Percentiles rank a stretch among this genome's conserved stretches.
These are phyloP conservation scores for Gryllus longicercus DNA, from an alignment of 2,888 invertebrate species.

Conservation along the genomic window DNA sequence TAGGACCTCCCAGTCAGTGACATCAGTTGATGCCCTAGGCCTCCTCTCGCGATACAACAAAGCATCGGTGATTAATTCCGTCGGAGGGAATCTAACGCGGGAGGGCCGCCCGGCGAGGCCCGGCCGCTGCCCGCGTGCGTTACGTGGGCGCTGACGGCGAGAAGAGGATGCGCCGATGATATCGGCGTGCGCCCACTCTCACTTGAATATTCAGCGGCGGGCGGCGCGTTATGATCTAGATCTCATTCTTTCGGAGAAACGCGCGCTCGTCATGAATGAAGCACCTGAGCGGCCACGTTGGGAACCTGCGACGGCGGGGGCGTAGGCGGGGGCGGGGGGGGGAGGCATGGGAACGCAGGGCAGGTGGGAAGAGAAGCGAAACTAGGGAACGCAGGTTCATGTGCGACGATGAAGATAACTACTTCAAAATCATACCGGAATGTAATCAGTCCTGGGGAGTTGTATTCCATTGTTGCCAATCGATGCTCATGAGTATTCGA, in stretches of 20 bases:
- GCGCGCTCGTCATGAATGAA: constrained; percentile 3
- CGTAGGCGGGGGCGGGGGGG: not conserved
- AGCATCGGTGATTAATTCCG: no score
- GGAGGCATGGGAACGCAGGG: not conserved
- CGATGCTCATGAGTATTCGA: no score
- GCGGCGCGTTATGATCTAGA: not conserved
- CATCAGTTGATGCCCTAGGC: no score
- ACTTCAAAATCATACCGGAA: no score
- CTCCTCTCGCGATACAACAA: no score
- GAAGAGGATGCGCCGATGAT: not conserved
- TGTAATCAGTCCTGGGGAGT: no score
- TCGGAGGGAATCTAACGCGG: not conserved
- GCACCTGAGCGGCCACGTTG: not conserved
- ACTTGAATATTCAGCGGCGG: constrained; percentile 4
- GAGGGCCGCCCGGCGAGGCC: not conserved
- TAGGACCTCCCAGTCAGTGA: no score
- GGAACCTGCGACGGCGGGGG: not conserved
- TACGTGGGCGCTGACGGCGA: not conserved
- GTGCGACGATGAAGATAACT: no score
- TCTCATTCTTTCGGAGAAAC: not conserved
- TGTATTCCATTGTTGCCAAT: no score
- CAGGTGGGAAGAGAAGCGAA: no score
- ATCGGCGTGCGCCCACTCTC: not conserved
- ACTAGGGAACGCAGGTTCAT: no score
- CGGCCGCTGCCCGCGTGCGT: not conserved